phyloP scores from a whole-genome alignment of 2,888 invertebrate species.

The Campopleginae sp. region DNA sequence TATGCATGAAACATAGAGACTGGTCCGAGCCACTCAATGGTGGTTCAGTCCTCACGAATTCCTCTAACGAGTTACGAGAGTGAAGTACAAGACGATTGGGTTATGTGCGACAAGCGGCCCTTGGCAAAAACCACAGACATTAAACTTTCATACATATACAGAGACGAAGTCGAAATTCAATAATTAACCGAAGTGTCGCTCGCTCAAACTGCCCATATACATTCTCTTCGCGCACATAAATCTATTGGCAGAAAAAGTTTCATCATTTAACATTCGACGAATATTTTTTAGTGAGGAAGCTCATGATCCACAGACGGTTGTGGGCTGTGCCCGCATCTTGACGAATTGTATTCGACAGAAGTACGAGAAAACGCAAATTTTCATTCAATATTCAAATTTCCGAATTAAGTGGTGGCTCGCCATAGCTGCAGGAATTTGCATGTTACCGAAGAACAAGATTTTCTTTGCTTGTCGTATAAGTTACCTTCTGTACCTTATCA shows the following conservation, averaged over 20 bases:
- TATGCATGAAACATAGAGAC: conserved; percentile 5
- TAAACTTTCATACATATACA: conserved; percentile 46
- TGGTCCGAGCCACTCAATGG: conserved; percentile 1
- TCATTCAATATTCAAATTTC: no score
- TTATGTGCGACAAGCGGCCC: conserved; percentile 35
- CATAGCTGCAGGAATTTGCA: conserved; percentile 30
- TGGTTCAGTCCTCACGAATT: conserved; percentile 31
- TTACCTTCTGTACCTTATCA: conserved; percentile 21
- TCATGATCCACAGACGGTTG: background rate
- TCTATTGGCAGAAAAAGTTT: background rate
- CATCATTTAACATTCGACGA: conserved; percentile 11
- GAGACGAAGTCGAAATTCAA: conserved; percentile 58
- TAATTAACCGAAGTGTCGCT: conserved; percentile 56
- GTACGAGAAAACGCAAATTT: background rate
- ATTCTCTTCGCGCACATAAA: background rate
- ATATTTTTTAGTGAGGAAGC: background rate
- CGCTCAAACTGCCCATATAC: conserved; percentile 25
- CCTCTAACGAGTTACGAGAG: conserved; percentile 46
- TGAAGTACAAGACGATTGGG: conserved; percentile 27
- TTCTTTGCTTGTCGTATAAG: conserved; percentile 15
- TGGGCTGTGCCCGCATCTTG: background rate
- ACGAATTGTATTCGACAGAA: background rate
- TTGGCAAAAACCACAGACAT: conserved; percentile 49
- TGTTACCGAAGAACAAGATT: conserved; percentile 3
- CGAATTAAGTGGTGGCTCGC: no score